These are phyloP conservation scores for Blomia tropicalis DNA, from an alignment of 2,888 invertebrate genomes.

Conservation along the genomic window DNA sequence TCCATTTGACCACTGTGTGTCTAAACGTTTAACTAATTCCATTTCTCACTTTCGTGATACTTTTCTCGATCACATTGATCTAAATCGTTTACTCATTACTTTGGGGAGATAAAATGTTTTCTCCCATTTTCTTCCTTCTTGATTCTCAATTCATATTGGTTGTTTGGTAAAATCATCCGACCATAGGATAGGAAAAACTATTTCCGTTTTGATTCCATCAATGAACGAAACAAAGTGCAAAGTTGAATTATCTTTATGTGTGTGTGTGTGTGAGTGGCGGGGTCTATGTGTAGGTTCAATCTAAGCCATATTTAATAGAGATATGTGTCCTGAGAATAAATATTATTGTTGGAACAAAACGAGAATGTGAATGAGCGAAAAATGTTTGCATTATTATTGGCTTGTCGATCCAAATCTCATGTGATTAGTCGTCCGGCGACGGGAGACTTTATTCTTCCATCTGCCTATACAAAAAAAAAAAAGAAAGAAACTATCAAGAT, in stretches of 20 bases:
- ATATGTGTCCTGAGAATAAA: conserved; percentile 8
- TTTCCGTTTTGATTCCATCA: too few relatives aligned
- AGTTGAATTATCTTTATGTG: background rate
- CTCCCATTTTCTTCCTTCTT: background rate
- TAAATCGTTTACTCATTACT: background rate
- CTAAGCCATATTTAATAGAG: conserved; percentile 13
- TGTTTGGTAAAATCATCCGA: too few relatives aligned
- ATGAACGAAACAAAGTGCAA: too few relatives aligned
- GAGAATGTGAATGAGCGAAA: too few relatives aligned
- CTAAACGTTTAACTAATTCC: conserved; percentile 2
- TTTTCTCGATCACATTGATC: background rate
- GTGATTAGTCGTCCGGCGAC: conserved; percentile 8
- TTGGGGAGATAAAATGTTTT: background rate
- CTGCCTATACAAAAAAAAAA: too few relatives aligned
- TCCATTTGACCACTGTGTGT: background rate
- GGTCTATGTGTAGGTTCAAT: background rate
- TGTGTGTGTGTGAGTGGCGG: background rate
- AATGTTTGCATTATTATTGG: conserved; percentile 15
- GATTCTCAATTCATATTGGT: too few relatives aligned
- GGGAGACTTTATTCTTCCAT: too few relatives aligned
- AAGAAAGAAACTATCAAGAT: too few relatives aligned
- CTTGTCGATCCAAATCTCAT: conserved; percentile 1
- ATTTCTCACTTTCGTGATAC: background rate
- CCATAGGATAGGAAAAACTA: too few relatives aligned
- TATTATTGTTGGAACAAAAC: too few relatives aligned